Evolutionary conservation across 2,797 vertebrate genomes (phyloP).

Genomic region (Enteromius anoplus): DNA sequence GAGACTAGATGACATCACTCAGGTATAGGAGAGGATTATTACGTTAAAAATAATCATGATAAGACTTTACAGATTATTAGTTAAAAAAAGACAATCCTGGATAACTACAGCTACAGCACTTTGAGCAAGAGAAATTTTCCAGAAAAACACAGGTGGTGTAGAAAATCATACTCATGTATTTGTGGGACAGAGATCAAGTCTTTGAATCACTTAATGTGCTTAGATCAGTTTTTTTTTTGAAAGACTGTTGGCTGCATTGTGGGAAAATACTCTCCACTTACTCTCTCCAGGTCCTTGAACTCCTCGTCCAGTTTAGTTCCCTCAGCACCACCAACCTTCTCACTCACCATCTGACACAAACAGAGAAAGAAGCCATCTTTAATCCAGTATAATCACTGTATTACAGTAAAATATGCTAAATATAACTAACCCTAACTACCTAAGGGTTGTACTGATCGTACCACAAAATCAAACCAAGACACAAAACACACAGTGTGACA

Average conservation of each 20-base stretch:
- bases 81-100: not conserved
- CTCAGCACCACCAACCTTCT: slow-evolving; percentile 97
- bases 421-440: not conserved
- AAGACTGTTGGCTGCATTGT: not conserved
- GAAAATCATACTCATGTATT: not conserved
- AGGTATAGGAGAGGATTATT: not conserved
- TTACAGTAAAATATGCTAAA: not conserved
- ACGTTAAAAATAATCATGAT: not conserved
- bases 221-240: slow-evolving; percentile 10
- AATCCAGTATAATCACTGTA: not conserved
- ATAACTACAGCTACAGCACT: not conserved
- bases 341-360: slow-evolving; percentile 89
- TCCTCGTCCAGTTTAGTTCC: slow-evolving; percentile 98
- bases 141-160: slow-evolving; percentile 12
- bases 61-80: not conserved
- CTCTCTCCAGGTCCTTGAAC: slow-evolving; percentile 97
- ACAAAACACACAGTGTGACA: not conserved
- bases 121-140: not conserved
- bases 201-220: slow-evolving; percentile 20
- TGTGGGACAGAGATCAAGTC: slow-evolving; percentile 4
- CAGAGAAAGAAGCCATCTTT: slow-evolving; percentile 23
- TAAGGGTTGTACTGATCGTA: not conserved
- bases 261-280: slow-evolving; percentile 68
- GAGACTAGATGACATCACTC: not conserved
- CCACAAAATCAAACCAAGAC: not conserved